phyloP scores from a whole-genome alignment of 2,888 invertebrate species.

The Caenorhabditis sp. region DNA sequence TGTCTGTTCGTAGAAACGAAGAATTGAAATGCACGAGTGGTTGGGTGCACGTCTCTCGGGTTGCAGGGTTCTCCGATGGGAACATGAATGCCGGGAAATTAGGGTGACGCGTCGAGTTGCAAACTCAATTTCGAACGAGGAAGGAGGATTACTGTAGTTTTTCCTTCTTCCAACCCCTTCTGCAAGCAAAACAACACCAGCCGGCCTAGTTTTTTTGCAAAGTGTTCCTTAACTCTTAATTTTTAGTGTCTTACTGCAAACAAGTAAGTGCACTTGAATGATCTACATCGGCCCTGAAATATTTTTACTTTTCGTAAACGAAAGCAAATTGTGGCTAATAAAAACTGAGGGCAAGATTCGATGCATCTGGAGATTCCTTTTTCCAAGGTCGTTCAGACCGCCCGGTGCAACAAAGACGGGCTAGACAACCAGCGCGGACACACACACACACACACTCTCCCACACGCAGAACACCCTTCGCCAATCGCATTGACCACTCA shows the following conservation, averaged over 20 bases:
- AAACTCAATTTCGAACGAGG: constrained; percentile 38
- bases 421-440: constrained; percentile 1
- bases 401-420: not conserved
- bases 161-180: not conserved
- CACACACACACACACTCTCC: constrained; percentile 2
- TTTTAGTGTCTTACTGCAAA: too few relatives aligned
- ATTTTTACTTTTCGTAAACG: not conserved
- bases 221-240: too few relatives aligned
- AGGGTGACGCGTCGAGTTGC: constrained; percentile 28
- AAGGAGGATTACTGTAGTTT: constrained; percentile 30
- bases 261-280: too few relatives aligned
- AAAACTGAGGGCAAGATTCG: not conserved
- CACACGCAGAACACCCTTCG: not conserved
- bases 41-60: constrained; percentile 6
- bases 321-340: not conserved
- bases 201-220: too few relatives aligned
- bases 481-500: too few relatives aligned
- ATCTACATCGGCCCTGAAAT: too few relatives aligned
- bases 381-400: not conserved
- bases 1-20: not conserved
- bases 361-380: not conserved
- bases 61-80: constrained; percentile 13
- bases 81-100: constrained; percentile 50
- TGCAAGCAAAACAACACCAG: too few relatives aligned
- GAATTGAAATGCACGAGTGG: constrained; percentile 1